Base-by-base conservation (phyloP, 2,113 vertebrate species). In the Pagrus major region DNA sequence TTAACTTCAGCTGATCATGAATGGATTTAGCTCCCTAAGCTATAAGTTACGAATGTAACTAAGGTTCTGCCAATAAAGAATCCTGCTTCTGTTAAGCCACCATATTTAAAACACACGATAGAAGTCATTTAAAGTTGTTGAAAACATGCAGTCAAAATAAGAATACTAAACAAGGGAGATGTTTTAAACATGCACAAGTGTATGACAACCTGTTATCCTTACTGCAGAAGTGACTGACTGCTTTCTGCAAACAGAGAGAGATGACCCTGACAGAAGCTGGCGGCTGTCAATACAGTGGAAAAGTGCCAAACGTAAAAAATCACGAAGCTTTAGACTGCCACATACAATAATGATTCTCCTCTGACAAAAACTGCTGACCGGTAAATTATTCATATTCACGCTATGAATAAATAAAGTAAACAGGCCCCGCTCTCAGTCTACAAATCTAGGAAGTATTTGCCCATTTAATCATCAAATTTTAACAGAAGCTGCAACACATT, bases 361-460 rank as follows among this genome's bases (percentile, higher is more conserved):
- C 70, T 64, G 75, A 93, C 81, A 87, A 90, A 91, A 93, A 93
- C 67, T 92, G 91, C 91, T 93, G 93, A 94, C 88, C 79, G 39
- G 67, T 95, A 90, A 94, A 94, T 94, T 93, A 94, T 95, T 94
- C 82, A 94, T 87, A 78, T 81, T 65, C 87, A 88, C 49, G 7
- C 82, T 80, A 92, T 94, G 91, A 95, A 94, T 95, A 93, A 94
- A 92, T 94, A 90, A 95, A 89, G 91, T 86, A 76, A 89, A 93
- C 90, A 90, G 92, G 77, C 72, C 25, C 81, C 72, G 58, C 87
- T 81, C 80, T 88, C 86, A 87, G 64, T 84, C 85, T 83, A 94
- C 92, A 94, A 89, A 93, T 93, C 90, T 89, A 82, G 79, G 72
- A 86, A 88, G 85, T 91, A 92, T 94, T 94, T 93, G 70, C 72